Evolutionary conservation across 2,797 vertebrate species (phyloP).

Genomic region (Danio albolineatus): DNA sequence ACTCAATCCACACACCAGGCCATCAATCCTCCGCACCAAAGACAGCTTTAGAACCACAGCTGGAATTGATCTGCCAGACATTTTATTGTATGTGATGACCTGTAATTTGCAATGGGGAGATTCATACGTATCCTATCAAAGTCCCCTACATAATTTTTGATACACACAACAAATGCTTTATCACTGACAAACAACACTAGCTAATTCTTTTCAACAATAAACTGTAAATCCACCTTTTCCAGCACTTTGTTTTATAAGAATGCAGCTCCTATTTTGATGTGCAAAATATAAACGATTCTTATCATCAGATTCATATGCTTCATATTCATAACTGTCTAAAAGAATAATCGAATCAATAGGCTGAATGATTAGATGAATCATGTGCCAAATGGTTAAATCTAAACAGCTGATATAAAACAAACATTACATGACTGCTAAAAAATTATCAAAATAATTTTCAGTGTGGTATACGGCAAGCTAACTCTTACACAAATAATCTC

Average conservation of each 20-base stretch:
- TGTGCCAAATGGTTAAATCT: too few relatives aligned
- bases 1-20: slow-evolving; percentile 32
- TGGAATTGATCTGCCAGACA: not conserved
- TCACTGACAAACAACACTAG: not conserved
- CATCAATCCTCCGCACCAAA: slow-evolving; percentile 22
- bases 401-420: too few relatives aligned
- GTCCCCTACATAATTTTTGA: not conserved
- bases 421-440: too few relatives aligned
- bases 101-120: not conserved
- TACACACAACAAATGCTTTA: not conserved
- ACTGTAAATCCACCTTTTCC: not conserved
- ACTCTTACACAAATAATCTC: too few relatives aligned
- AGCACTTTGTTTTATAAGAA: not conserved
- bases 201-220: not conserved
- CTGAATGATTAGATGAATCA: too few relatives aligned
- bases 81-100: slow-evolving; percentile 1
- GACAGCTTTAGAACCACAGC: not conserved
- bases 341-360: too few relatives aligned
- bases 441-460: too few relatives aligned
- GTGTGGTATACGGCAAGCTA: too few relatives aligned
- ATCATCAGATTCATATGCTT: too few relatives aligned
- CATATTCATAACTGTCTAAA: too few relatives aligned
- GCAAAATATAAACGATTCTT: too few relatives aligned
- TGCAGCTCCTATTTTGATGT: too few relatives aligned
- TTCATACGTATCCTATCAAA: not conserved